Percentiles rank a stretch among this genome's conserved stretches.
These are phyloP conservation scores for Eilema depressum DNA, from an alignment of 2,888 invertebrate genomes.

Conservation along the genomic window DNA sequence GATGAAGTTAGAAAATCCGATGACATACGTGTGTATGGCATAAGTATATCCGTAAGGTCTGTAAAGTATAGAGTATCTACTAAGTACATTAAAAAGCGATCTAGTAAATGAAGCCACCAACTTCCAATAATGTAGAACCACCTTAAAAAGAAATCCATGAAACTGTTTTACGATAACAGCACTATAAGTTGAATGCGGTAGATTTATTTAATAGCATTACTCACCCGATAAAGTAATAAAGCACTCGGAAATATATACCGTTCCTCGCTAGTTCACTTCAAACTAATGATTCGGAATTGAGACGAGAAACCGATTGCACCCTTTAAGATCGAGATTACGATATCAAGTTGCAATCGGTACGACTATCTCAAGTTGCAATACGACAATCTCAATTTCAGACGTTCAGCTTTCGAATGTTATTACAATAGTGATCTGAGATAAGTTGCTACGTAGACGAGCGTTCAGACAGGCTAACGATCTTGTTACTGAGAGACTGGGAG, in stretches of 20 bases:
- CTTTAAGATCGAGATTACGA: conserved; percentile 35
- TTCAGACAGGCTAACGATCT: conserved; percentile 61
- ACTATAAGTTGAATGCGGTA: conserved; percentile 16
- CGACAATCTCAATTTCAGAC: conserved; percentile 39
- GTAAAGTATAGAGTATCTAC: too few species aligned
- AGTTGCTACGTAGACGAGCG: conserved; percentile 46
- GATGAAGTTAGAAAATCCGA: not conserved
- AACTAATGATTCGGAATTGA: conserved; percentile 58
- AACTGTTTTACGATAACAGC: conserved; percentile 8
- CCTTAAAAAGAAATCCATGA: conserved; percentile 5
- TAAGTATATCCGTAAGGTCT: too few species aligned
- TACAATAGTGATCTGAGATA: conserved; percentile 53
- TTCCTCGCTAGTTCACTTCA: conserved; percentile 36
- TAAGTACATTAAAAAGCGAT: not conserved
- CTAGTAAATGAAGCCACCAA: not conserved
- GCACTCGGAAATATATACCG: conserved; percentile 40
- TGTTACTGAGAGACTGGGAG: conserved; percentile 55
- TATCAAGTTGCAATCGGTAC: conserved; percentile 36
- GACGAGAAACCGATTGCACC: conserved; percentile 51
- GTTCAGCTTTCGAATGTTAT: conserved; percentile 50
- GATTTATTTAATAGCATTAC: conserved; percentile 43
- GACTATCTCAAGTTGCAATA: conserved; percentile 39
- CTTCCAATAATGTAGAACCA: not conserved
- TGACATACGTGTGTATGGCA: not conserved
- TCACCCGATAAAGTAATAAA: conserved; percentile 26